Percentiles rank a stretch among this genome's conserved stretches.
phyloP scores from a whole-genome alignment of 1,140 invertebrate genomes.

The Pollicipes pollicipes region DNA sequence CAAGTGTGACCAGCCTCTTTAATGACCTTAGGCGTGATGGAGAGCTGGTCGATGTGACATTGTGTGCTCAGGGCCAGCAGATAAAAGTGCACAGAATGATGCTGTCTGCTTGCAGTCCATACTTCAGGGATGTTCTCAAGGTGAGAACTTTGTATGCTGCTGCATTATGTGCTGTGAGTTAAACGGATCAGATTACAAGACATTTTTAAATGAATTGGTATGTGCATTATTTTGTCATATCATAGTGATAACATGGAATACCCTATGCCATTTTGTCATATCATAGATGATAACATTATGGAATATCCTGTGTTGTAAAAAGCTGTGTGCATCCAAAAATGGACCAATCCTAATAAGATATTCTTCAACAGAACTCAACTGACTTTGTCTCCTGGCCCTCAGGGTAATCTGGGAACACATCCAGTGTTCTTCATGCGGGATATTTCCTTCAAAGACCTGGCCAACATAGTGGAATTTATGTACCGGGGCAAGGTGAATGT shows the following conservation, averaged over 20 bases:
- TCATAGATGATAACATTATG: too few species aligned
- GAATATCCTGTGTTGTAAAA: too few species aligned
- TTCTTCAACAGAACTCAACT: too few species aligned
- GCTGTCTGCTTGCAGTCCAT: slow-evolving; percentile 48
- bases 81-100: slow-evolving; percentile 52
- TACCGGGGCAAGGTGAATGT: slow-evolving; percentile 39
- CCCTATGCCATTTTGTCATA: too few species aligned
- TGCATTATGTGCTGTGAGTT: too few species aligned
- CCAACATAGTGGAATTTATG: slow-evolving; percentile 66
- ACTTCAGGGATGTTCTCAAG: slow-evolving; percentile 47
- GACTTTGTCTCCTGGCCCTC: too few species aligned
- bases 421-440: slow-evolving; percentile 70
- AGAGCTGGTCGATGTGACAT: slow-evolving; percentile 33
- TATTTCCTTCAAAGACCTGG: slow-evolving; percentile 59
- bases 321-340: too few species aligned
- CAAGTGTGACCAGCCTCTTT: slow-evolving; percentile 16
- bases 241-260: too few species aligned
- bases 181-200: too few species aligned
- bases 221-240: too few species aligned
- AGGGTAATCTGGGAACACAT: slow-evolving; percentile 66
- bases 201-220: too few species aligned
- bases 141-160: slow-evolving; percentile 26
- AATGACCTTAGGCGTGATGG: slow-evolving; percentile 14
- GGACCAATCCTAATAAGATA: too few species aligned
- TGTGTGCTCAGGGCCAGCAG: slow-evolving; percentile 45